Evolutionary conservation across 2,888 invertebrate species (phyloP), one percentile per base, ranked within the genome.

Genomic region (Diaprepes abbreviatus): DNA sequence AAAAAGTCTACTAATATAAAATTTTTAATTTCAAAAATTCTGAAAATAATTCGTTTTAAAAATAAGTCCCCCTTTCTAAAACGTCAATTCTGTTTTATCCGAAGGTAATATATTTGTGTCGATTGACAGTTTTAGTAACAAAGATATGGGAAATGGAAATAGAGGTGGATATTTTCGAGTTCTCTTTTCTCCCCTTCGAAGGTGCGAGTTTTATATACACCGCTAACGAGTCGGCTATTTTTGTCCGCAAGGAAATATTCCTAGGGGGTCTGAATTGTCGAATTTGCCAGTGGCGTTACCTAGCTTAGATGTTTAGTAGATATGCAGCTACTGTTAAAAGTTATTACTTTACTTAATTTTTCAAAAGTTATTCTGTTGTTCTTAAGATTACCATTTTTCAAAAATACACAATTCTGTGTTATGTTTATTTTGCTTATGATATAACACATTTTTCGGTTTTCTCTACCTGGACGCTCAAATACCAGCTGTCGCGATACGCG

Each of bases 71-170:
- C 48, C 48, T 14, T 50, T 50, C 28, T 50, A 50, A 50, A 50
- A 50, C 10, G 28, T 50, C 48, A 12, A 50, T 50, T 50, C 28
- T 50, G 48, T 50, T 50, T 50, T 50, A 50, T 50, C 48, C 14
- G 9, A 16, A 50, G 48, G 14, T 28, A 50, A 50, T 50, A 50
- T 50, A 28, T 50, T 50, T 28, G 10, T 14, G 48, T 50, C 14
- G 48, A 50, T 50, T 50, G 48, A 50, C 48, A 28, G 48, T 28
- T 50, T 50, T 50, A 9, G 28, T 50, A 50, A 50, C 48, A 50
- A 28, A 28, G 48, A 50, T 28, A 24, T 28, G 48, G 28, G 28
- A 50, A 50, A 50, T 50, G 48, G 28, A 28, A 50, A 50, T 50
- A 28, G 48, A 21, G 48, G 28, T 50, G 48, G 28, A n/a, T 50